Conservation (phyloP, 2,797 vertebrate genomes). For the Clarias platycephalus region DNA sequence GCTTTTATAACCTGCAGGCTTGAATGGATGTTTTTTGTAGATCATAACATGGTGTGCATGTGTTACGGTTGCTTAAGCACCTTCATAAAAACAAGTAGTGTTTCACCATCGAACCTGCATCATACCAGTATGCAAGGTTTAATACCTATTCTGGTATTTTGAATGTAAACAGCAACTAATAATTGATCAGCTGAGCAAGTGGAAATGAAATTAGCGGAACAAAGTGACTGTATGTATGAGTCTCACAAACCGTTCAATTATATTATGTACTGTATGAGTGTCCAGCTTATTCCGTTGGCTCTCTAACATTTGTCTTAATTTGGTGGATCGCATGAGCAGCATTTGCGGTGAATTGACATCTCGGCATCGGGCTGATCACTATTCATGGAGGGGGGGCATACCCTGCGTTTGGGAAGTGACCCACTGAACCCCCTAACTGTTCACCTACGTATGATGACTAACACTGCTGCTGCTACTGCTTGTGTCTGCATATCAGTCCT, state of each 20-base stretch:
- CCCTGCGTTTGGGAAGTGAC: constrained; percentile 49
- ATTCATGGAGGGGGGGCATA: constrained; percentile 55
- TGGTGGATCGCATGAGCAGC: constrained; percentile 24
- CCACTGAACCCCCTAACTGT: constrained; percentile 49
- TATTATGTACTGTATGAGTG: not conserved
- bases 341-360: constrained; percentile 31
- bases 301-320: constrained; percentile 4
- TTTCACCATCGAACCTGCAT: no score
- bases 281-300: not conserved
- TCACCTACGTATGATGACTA: constrained; percentile 62
- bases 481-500: constrained; percentile 71
- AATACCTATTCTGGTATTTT: not conserved
- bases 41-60: constrained; percentile 25
- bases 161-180: not conserved
- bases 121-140: not conserved
- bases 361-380: not conserved
- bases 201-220: no score
- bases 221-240: not conserved
- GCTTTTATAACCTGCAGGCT: not conserved
- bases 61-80: not conserved
- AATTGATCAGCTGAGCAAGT: not conserved
- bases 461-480: constrained; percentile 65
- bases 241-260: not conserved
- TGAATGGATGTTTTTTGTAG: constrained; percentile 12
- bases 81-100: not conserved